Evolutionary conservation across 2,888 invertebrate genomes (phyloP), one percentile per base, ranked within the genome.

Genomic region (Eupithecia exiguata): DNA sequence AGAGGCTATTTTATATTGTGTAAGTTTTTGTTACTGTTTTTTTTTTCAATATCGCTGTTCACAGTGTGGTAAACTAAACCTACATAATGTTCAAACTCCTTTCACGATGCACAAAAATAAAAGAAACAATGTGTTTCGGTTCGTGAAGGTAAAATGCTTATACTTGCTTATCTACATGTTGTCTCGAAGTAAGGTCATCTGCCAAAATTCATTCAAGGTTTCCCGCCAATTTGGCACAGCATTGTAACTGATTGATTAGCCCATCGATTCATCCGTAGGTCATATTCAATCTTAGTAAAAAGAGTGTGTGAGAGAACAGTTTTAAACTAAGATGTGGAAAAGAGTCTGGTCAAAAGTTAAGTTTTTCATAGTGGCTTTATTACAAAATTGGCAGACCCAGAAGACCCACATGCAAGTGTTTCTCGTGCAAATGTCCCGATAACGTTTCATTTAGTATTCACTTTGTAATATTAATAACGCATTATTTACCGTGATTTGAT

Each of bases 151-250:
- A 36, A 63, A n/a, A 36, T 62, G 58, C 58, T 12, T 12, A 40
- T 43, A 21, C 35, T 9, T 66, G 14, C 66, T 1, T 65, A 65
- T 36, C 66, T 75, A 18, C 68, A 25, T 25, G 53, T 63, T 43
- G 63, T 38, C 36, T 66, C 18, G 66, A 49, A 18, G 21, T 71
- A 75, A 77, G 76, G 77, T 75, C 77, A 74, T 30, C 30, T 58
- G 49, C 73, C 72, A 58, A 75, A 71, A 69, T 70, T 71, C 66
- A n/a, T 38, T 63, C 74, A 77, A 74, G 77, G 77, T 72, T 75
- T 67, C 46, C 69, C 71, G 74, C 71, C 53, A 46, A 72, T 70
- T 76, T 74, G 76, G 73, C 75, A 76, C 36, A 68, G 65, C 35
- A 74, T 72, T 68, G 68, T 46, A 71, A 70, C 12, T 62, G 46